phyloP scores from a whole-genome alignment of 1,140 invertebrate genomes.

The Lucilia sericata region DNA sequence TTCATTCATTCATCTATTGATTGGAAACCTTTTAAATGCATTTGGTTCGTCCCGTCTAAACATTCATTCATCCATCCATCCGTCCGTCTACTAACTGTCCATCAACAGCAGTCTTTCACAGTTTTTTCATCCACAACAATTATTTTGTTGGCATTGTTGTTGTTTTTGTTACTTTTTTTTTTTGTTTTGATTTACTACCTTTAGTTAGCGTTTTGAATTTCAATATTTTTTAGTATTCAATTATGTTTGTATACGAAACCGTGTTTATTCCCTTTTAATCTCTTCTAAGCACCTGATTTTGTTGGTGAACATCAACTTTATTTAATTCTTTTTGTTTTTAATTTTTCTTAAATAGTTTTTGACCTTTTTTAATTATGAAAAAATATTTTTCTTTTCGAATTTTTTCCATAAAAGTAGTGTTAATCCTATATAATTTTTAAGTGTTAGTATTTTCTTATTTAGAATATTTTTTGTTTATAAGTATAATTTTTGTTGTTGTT shows the following conservation, averaged over 20 bases:
- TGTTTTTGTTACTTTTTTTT: neutral
- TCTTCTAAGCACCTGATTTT: slow-evolving; percentile 2
- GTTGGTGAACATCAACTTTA: neutral
- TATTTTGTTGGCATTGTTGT: neutral
- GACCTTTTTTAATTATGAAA: neutral
- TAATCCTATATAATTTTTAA: neutral
- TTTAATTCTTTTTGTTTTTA: neutral
- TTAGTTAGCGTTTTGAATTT: slow-evolving; percentile 5
- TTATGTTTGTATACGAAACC: neutral
- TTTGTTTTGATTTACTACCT: slow-evolving; percentile 32
- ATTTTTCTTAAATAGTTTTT: slow-evolving; percentile 24
- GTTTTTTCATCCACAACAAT: no score
- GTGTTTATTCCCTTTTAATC: neutral
- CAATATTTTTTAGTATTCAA: slow-evolving; percentile 4
- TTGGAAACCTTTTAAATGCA: slow-evolving; percentile 43
- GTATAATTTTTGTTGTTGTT: neutral
- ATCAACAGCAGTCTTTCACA: neutral
- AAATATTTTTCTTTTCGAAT: neutral
- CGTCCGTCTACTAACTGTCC: neutral
- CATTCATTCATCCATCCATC: no score
- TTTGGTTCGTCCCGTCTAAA: neutral
- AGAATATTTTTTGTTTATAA: neutral
- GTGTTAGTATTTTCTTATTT: neutral
- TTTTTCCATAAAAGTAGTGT: slow-evolving; percentile 1
- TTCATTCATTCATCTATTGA: slow-evolving; percentile 29